phyloP scores from a whole-genome alignment of 2,113 vertebrate species.

The Microcebus jonahi region DNA sequence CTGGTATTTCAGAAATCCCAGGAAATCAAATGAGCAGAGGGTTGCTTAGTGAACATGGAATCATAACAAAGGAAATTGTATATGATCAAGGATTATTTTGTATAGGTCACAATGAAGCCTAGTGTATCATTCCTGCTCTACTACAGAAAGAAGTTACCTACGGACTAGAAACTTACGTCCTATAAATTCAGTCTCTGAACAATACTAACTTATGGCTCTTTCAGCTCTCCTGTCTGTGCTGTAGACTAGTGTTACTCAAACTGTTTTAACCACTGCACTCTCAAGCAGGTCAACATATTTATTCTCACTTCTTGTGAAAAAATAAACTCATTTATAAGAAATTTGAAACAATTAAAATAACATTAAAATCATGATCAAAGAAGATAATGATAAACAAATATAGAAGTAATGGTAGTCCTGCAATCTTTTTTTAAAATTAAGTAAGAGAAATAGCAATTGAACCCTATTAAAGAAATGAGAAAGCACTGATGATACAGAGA shows the following conservation, averaged over 20 bases:
- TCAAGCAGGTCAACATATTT: not conserved
- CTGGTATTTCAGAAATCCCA: not conserved
- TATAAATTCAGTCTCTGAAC: not conserved
- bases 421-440: not conserved
- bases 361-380: slow-evolving; percentile 10
- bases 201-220: not conserved
- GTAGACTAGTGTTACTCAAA: not conserved
- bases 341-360: slow-evolving; percentile 5
- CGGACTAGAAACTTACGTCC: not conserved
- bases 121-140: not conserved
- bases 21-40: not conserved
- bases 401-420: not conserved
- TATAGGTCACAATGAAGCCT: not conserved
- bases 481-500: not conserved
- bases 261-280: not conserved
- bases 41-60: not conserved
- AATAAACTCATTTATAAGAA: not conserved
- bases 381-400: not conserved
- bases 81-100: not conserved
- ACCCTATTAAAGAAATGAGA: not conserved
- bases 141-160: not conserved
- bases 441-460: not conserved
- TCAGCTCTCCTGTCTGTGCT: not conserved
- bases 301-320: not conserved
- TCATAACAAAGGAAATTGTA: not conserved